A percentile compares a stretch with the other conserved stretches of the same genome.
Evolutionary conservation across 2,888 invertebrate genomes (phyloP).

Genomic region (Melanotus villosus): DNA sequence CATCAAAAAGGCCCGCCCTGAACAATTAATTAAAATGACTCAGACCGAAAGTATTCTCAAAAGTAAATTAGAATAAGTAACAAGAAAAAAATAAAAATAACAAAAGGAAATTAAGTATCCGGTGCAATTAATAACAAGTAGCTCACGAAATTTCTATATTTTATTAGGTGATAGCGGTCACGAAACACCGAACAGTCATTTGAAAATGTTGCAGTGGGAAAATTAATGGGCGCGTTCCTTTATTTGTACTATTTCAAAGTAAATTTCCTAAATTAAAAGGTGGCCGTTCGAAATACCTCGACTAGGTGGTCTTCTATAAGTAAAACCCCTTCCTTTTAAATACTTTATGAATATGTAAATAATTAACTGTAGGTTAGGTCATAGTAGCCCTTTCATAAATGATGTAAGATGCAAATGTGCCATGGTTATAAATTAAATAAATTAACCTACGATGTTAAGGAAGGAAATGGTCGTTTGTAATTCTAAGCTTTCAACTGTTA

Average conservation of each 20-base stretch:
- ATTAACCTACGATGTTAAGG: too few species aligned
- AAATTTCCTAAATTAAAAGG: constrained; percentile 20
- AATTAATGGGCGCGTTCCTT: constrained; percentile 32
- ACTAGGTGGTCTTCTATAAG: not conserved
- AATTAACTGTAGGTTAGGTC: too few species aligned
- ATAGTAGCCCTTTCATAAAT: too few species aligned
- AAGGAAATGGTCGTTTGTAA: too few species aligned
- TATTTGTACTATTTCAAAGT: constrained; percentile 8
- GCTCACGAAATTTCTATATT: constrained; percentile 39
- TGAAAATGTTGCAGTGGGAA: constrained; percentile 21
- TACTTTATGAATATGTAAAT: constrained; percentile 10
- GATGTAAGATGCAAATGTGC: too few species aligned
- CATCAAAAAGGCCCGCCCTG: not conserved
- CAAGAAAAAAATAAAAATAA: constrained; percentile 17
- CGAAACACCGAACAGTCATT: constrained; percentile 36
- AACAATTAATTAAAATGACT: constrained; percentile 1
- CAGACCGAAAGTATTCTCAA: too few species aligned
- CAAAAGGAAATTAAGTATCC: constrained; percentile 35
- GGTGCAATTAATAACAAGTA: constrained; percentile 37
- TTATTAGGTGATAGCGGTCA: constrained; percentile 34
- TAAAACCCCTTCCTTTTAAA: constrained; percentile 9
- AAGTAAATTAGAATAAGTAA: too few species aligned
- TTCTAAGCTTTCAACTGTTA: too few species aligned
- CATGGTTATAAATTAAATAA: too few species aligned
- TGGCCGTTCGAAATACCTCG: not conserved